Percentiles rank a stretch among this genome's conserved stretches.
Evolutionary conservation across 2,888 invertebrate species (phyloP).

Genomic region (Polyommatus iphigenia): DNA sequence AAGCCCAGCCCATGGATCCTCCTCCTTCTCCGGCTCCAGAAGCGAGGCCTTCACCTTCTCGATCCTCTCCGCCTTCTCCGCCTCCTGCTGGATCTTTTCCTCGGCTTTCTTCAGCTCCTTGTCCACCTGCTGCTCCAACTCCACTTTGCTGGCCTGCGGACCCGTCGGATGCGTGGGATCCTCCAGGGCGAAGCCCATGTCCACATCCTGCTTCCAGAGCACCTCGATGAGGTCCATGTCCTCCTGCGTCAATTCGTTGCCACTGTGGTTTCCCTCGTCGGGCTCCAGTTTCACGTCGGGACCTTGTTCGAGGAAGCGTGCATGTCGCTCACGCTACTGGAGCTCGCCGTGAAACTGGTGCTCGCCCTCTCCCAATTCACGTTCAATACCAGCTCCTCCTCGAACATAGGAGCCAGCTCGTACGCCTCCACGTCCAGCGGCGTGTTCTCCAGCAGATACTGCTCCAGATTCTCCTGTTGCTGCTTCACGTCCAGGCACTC

Average conservation of each 20-base stretch:
- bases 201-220: no score
- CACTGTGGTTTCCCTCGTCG: conserved; percentile 72
- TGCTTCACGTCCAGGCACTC: conserved; percentile 68
- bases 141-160: no score
- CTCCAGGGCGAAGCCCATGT: no score
- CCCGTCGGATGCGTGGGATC: no score
- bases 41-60: no score
- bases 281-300: conserved; percentile 68
- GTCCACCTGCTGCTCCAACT: no score
- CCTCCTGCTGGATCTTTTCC: no score
- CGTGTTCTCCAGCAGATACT: conserved; percentile 70
- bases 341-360: conserved; percentile 75
- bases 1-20: no score
- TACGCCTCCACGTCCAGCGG: conserved; percentile 66
- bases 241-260: conserved; percentile 76
- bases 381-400: conserved; percentile 63
- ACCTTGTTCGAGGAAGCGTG: conserved; percentile 56
- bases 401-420: conserved; percentile 67
- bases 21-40: no score
- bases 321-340: conserved; percentile 76
- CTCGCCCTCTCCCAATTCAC: conserved; percentile 75
- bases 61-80: no score
- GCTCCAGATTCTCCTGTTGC: conserved; percentile 65
- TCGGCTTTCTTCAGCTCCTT: no score
- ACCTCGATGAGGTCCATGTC: no score